These are phyloP conservation scores for Thalassoma bifasciatum DNA, from an alignment of 2,113 vertebrate genomes.

Conservation along the genomic window DNA sequence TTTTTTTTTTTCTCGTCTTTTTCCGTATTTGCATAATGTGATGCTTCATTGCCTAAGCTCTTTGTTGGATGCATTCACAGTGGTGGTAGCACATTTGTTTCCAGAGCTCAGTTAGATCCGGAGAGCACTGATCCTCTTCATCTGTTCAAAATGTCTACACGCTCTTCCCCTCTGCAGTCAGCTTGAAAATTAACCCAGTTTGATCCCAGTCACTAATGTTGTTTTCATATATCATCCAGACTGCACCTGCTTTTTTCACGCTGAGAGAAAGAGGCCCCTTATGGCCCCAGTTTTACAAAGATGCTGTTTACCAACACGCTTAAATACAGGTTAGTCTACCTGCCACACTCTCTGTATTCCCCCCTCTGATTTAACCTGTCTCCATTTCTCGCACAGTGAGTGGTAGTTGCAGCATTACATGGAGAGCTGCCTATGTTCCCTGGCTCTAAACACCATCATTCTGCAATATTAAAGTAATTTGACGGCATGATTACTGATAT, in stretches of 20 bases:
- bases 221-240: constrained; percentile 45
- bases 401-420: constrained; percentile 33
- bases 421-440: constrained; percentile 4
- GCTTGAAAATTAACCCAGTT: constrained; percentile 59
- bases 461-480: constrained; percentile 31
- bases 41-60: constrained; percentile 36
- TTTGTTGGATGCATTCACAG: constrained; percentile 35
- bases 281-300: constrained; percentile 28
- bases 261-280: constrained; percentile 36
- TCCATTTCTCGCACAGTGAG: constrained; percentile 33
- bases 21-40: constrained; percentile 50
- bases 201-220: constrained; percentile 33
- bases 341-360: constrained; percentile 2
- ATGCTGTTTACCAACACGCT: constrained; percentile 43
- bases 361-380: neutral
- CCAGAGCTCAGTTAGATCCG: constrained; percentile 30
- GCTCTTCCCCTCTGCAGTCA: constrained; percentile 23
- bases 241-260: constrained; percentile 24
- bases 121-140: constrained; percentile 33
- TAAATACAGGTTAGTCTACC: constrained; percentile 9
- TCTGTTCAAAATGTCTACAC: constrained; percentile 47
- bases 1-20: constrained; percentile 11
- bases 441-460: constrained; percentile 23
- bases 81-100: constrained; percentile 32
- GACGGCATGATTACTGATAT: constrained; percentile 25